These are phyloP conservation scores for Tethea ocularis DNA, from an alignment of 2,888 invertebrate genomes.

Conservation along the genomic window DNA sequence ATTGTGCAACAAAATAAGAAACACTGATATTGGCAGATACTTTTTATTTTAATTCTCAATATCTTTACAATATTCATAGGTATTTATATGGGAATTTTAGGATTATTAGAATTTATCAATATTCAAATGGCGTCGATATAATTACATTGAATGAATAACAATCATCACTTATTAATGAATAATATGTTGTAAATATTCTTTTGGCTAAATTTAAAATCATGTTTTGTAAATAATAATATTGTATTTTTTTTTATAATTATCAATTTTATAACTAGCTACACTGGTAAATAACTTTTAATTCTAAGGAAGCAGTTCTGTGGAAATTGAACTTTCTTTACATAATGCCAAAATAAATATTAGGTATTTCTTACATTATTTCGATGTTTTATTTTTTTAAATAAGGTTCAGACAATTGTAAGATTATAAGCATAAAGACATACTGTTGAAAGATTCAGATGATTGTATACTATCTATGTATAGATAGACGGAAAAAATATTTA, in stretches of 20 bases:
- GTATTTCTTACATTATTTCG: no score
- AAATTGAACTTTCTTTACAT: neutral
- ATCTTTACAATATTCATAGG: conserved; percentile 28
- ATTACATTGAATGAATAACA: no score
- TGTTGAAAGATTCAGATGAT: no score
- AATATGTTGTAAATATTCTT: neutral
- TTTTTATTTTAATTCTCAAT: conserved; percentile 40
- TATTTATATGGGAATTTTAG: conserved; percentile 18
- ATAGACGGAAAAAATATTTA: no score
- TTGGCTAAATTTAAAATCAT: neutral
- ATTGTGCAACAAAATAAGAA: conserved; percentile 88
- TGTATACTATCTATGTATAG: no score
- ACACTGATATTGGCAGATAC: conserved; percentile 58
- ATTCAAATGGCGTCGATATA: neutral
- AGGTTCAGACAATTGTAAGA: no score
- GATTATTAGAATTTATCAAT: conserved; percentile 9
- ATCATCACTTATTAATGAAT: neutral
- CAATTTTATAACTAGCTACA: no score
- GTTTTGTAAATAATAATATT: neutral
- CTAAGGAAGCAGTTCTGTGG: neutral
- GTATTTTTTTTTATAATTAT: neutral
- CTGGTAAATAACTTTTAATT: neutral
- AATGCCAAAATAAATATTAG: neutral
- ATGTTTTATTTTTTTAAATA: no score
- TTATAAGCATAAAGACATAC: no score